Evolutionary conservation across 2,113 vertebrate genomes (phyloP).

Genomic region (Daboia siamensis): DNA sequence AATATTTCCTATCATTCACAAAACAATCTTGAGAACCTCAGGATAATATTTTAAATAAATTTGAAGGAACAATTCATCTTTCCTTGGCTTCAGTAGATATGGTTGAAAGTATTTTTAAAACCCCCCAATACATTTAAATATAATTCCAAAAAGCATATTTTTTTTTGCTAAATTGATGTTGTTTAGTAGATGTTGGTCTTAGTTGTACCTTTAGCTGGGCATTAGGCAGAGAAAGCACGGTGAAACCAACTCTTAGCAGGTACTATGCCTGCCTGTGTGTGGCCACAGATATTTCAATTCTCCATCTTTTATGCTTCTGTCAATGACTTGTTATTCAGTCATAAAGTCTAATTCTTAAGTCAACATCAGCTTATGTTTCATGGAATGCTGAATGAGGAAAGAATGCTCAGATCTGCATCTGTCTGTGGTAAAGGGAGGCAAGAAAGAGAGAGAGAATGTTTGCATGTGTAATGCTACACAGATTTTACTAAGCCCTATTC

Average conservation of each 20-base stretch:
- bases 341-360: conserved; percentile 64
- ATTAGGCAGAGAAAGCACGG: background rate
- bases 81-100: background rate
- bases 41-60: background rate
- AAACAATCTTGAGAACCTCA: background rate
- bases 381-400: conserved; percentile 56
- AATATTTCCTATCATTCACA: background rate
- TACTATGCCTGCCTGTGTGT: conserved; percentile 59
- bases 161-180: background rate
- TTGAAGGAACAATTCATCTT: background rate
- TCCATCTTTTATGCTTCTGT: conserved; percentile 60
- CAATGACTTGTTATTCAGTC: conserved; percentile 64
- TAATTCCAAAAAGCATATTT: background rate
- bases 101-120: background rate
- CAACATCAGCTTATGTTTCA: conserved; percentile 68
- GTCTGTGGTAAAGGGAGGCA: conserved; percentile 45
- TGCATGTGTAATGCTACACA: conserved; percentile 28
- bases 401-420: conserved; percentile 61
- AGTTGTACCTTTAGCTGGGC: accelerated
- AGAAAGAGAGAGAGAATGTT: conserved; percentile 37
- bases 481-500: conserved; percentile 53
- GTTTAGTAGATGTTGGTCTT: background rate
- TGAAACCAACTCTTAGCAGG: background rate
- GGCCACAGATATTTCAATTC: conserved; percentile 57
- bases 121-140: background rate